phyloP scores from a whole-genome alignment of 2,888 invertebrate genomes.

The Blastobasis adustella region DNA sequence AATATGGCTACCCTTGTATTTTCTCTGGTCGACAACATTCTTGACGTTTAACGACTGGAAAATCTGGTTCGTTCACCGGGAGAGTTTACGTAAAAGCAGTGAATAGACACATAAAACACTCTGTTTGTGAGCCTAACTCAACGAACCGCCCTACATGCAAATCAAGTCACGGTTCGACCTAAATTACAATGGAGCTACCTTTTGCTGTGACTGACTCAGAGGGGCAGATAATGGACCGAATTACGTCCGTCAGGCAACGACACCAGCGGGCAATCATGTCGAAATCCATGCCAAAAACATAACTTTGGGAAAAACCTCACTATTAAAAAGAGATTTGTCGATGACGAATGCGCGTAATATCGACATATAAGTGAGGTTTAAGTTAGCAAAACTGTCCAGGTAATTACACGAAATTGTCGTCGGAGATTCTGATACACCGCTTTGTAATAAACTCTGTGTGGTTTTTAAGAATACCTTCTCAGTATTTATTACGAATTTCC shows the following conservation, averaged over 20 bases:
- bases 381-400: conserved; percentile 27
- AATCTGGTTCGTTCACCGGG: conserved; percentile 25
- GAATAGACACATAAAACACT: conserved; percentile 50
- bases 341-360: conserved; percentile 41
- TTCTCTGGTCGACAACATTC: conserved; percentile 22
- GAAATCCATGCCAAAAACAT: conserved; percentile 44
- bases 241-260: conserved; percentile 52
- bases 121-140: conserved; percentile 36
- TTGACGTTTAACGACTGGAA: conserved; percentile 33
- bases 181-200: conserved; percentile 50
- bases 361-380: conserved; percentile 29
- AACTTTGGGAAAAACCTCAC: conserved; percentile 44
- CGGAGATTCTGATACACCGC: conserved; percentile 16
- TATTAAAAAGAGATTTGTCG: conserved; percentile 67
- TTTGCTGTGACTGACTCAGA: conserved; percentile 42
- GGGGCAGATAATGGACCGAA: conserved; percentile 46
- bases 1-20: not conserved
- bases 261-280: conserved; percentile 44
- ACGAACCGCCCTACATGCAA: conserved; percentile 57
- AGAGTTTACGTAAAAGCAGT: conserved; percentile 43
- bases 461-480: conserved; percentile 14
- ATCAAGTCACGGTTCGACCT: conserved; percentile 66
- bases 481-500: conserved; percentile 9
- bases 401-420: conserved; percentile 35
- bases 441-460: conserved; percentile 17